These are phyloP conservation scores for Trachelus stipa DNA, from an alignment of 2,888 invertebrate species.

Conservation along the genomic window DNA sequence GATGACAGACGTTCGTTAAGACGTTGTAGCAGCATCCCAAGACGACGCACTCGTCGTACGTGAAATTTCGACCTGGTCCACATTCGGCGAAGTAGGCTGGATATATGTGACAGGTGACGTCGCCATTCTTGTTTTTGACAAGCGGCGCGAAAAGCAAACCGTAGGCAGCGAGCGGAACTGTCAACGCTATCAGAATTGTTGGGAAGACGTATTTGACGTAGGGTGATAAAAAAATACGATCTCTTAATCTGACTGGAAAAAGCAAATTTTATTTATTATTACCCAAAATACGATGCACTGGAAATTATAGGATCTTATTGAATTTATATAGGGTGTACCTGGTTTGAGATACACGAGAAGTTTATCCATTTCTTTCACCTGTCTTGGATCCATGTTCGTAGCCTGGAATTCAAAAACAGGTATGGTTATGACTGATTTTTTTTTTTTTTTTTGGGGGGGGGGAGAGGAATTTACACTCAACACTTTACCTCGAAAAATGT, in stretches of 20 bases:
- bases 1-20: conserved; percentile 67
- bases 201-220: conserved; percentile 37
- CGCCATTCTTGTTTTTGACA: background rate
- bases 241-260: conserved; percentile 25
- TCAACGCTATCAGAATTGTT: conserved; percentile 26
- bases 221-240: conserved; percentile 35
- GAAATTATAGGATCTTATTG: background rate
- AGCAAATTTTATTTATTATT: too few relatives aligned
- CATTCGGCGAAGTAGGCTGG: conserved; percentile 41
- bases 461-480: too few relatives aligned
- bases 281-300: too few relatives aligned
- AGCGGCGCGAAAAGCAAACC: conserved; percentile 27
- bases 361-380: conserved; percentile 1
- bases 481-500: too few relatives aligned
- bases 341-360: conserved; percentile 1
- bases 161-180: conserved; percentile 32
- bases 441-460: too few relatives aligned
- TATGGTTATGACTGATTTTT: too few relatives aligned
- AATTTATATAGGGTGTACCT: background rate
- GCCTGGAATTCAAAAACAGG: too few relatives aligned
- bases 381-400: too few relatives aligned
- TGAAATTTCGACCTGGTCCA: conserved; percentile 48
- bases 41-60: conserved; percentile 62
- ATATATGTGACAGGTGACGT: conserved; percentile 37
- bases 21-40: conserved; percentile 70